Conservation (phyloP, 2,888 invertebrate species). For the Nebria brevicollis region DNA sequence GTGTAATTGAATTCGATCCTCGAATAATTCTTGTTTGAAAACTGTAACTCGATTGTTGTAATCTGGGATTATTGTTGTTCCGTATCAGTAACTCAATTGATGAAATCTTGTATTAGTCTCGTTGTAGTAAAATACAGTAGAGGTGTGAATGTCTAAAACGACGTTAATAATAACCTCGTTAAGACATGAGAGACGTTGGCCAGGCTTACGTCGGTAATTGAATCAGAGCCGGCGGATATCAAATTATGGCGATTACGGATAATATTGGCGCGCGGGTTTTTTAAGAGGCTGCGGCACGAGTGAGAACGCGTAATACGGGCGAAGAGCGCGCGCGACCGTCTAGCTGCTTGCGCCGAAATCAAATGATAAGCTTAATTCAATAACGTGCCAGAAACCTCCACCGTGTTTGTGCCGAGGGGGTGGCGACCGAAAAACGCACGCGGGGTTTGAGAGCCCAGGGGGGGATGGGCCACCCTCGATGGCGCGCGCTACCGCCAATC, state of each 20-base stretch:
- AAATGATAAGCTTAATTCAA: slow-evolving; percentile 85
- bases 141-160: slow-evolving; percentile 14
- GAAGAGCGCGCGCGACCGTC: slow-evolving; percentile 59
- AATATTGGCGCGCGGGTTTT: slow-evolving; percentile 61
- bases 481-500: slow-evolving; percentile 47
- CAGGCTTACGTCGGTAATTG: slow-evolving; percentile 55
- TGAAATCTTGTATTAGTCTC: neutral
- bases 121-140: neutral
- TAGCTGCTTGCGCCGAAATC: slow-evolving; percentile 67
- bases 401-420: slow-evolving; percentile 60
- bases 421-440: slow-evolving; percentile 55
- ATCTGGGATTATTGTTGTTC: neutral
- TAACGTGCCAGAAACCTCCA: slow-evolving; percentile 65
- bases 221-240: slow-evolving; percentile 61
- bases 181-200: slow-evolving; percentile 51
- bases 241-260: slow-evolving; percentile 64
- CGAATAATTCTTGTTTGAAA: neutral
- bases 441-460: slow-evolving; percentile 48
- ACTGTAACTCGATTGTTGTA: neutral
- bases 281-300: slow-evolving; percentile 55
- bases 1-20: neutral
- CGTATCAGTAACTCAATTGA: neutral
- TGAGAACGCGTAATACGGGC: slow-evolving; percentile 56
- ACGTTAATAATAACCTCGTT: slow-evolving; percentile 41
- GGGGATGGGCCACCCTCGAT: slow-evolving; percentile 49